Evolutionary conservation across 1,140 invertebrate species (phyloP).

Genomic region (Globodera rostochiensis): DNA sequence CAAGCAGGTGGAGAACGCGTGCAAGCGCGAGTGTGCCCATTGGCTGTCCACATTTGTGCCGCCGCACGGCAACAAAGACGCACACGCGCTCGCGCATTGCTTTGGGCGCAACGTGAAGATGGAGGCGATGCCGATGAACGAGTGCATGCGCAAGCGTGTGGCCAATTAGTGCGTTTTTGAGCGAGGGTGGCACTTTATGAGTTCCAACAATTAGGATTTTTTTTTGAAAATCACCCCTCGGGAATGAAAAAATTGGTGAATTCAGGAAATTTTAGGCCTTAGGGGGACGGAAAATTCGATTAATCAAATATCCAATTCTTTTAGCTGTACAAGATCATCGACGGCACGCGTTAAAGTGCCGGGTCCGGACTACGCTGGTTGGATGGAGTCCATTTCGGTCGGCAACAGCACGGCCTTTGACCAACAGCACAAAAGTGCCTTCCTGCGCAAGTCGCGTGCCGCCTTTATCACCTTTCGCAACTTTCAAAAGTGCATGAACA

Average conservation of each 20-base stretch:
- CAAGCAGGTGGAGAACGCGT: background rate
- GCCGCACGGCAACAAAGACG: background rate
- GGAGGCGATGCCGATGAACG: background rate
- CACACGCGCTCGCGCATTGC: slow-evolving; percentile 1
- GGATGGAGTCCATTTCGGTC: background rate
- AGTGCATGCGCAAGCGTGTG: slow-evolving; percentile 16
- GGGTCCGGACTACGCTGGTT: background rate
- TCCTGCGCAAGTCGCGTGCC: slow-evolving; percentile 1
- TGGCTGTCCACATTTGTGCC: background rate
- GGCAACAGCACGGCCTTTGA: slow-evolving; percentile 3
- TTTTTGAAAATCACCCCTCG: background rate
- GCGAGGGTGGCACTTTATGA: too few species aligned
- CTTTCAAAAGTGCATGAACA: slow-evolving; percentile 26
- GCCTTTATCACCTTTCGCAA: slow-evolving; percentile 16
- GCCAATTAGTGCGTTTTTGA: slow-evolving; percentile 14
- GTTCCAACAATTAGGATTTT: background rate
- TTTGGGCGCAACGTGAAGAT: background rate
- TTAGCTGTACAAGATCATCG: background rate
- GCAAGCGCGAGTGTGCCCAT: too few species aligned
- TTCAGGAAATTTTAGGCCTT: background rate
- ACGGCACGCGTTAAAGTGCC: background rate
- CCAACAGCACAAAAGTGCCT: slow-evolving; percentile 2
- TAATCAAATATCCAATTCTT: too few species aligned
- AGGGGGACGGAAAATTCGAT: too few species aligned
- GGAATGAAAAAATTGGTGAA: too few species aligned